Base-by-base conservation (phyloP, 2,797 vertebrate genomes). In the Characodon lateralis region DNA sequence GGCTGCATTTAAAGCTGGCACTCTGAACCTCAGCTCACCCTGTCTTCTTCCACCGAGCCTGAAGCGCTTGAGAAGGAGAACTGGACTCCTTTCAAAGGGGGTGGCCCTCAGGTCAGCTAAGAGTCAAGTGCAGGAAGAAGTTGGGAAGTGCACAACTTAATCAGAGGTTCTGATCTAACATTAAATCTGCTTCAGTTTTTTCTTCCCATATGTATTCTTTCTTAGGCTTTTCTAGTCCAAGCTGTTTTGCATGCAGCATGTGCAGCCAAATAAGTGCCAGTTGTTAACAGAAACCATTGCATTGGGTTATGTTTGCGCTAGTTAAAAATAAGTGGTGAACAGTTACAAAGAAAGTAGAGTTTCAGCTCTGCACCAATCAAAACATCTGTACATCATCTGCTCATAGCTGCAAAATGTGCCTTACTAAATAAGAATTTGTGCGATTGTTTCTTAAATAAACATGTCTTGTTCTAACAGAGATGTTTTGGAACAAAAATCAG, bases 101-200 rank as follows among this genome's bases (percentile, higher is more conserved):
- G 92, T 94, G 88, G 91, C 89, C 92, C 77, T 85, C 82, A 94
- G 96, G 96, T 97, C 96, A 95, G 82, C 88, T 86, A 86, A 91
- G 95, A 96, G 96, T 96, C 92, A 89, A 85, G 84, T 89, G 91
- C 94, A 95, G 96, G 95, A 97, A 97, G 91, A 91, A 94, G 83
- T 72, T 74, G 81, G 88, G 89, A 90, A 91, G 88, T 81, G 71
- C 76, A 72, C 66, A 3, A 71, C 73, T 46, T 86, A 93, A 93
- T 94, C 93, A 89, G 58, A 82, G 76, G 83, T 77, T 87, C 76
- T 90, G 74, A 92, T 93, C 88, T 86, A 70, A 81, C 78, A 50
- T 73, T 71, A 46, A 65, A 80, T 39, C 84, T 73, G 74, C 73
- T 76, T 80, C 55, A 8, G 72, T 80, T 74, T 75, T 73, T 78